These are phyloP conservation scores for Lasius fuliginosus DNA, from an alignment of 2,888 invertebrate species.

Conservation along the genomic window DNA sequence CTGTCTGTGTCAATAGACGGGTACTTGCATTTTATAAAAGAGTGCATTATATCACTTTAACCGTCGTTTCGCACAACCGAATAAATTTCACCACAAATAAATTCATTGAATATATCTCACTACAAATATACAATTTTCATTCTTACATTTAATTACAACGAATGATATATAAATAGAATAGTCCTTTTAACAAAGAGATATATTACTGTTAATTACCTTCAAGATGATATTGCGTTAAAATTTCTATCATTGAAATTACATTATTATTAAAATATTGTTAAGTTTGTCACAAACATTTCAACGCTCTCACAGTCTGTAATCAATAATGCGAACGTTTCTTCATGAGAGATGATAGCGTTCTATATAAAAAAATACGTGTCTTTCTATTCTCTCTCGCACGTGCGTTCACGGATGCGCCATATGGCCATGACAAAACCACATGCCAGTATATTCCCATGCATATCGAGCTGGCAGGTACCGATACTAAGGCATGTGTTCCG, in stretches of 20 bases:
- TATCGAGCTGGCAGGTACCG: conserved; percentile 69
- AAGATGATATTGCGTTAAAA: not conserved
- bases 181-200: not conserved
- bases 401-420: conserved; percentile 72
- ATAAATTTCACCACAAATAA: conserved; percentile 22
- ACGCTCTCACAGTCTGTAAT: not conserved
- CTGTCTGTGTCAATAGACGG: conserved; percentile 35
- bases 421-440: conserved; percentile 78
- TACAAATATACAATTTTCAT: conserved; percentile 2
- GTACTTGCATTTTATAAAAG: conserved; percentile 31
- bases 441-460: conserved; percentile 79
- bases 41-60: conserved; percentile 31
- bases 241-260: not conserved
- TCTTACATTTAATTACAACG: not conserved
- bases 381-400: conserved; percentile 68
- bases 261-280: not conserved
- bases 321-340: conserved; percentile 5
- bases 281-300: not conserved
- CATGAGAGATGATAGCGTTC: conserved; percentile 30
- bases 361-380: conserved; percentile 43
- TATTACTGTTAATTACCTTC: not conserved
- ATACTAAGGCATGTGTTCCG: conserved; percentile 64
- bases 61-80: not conserved
- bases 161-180: not conserved
- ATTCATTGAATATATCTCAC: conserved; percentile 3